Percentiles rank a stretch among this genome's conserved stretches.
Conservation (phyloP, 2,797 vertebrate species). For the Parauchenoglanis ngamensis region DNA sequence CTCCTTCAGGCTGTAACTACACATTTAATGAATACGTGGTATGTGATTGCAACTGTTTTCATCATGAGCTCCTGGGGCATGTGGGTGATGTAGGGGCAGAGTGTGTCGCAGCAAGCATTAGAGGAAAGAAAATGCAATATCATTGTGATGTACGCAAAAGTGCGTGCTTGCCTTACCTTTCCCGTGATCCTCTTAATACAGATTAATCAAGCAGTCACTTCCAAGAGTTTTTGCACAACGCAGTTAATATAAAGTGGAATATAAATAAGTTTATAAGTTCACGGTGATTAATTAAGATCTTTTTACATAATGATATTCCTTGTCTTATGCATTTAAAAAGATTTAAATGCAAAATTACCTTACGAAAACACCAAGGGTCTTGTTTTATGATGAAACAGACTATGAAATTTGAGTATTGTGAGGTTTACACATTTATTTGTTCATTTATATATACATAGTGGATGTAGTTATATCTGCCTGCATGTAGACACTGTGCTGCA, state of each 20-base stretch:
- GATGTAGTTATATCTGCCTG: background rate
- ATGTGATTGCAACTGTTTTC: constrained; percentile 10
- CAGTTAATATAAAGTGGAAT: background rate
- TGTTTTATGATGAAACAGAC: background rate
- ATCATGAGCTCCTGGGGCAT: background rate
- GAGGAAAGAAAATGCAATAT: constrained; percentile 1
- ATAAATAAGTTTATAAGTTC: background rate
- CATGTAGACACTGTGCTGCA: background rate
- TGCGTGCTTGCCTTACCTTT: background rate
- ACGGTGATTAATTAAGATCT: background rate
- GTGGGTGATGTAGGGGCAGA: background rate
- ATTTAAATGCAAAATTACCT: background rate
- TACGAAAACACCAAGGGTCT: background rate
- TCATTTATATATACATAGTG: too few relatives aligned
- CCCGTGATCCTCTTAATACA: too few relatives aligned
- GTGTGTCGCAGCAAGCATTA: background rate
- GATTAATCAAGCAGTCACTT: background rate
- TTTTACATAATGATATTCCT: background rate
- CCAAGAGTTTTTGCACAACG: background rate
- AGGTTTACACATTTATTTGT: background rate
- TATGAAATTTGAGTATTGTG: too few relatives aligned
- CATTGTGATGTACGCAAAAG: background rate
- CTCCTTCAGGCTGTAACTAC: constrained; percentile 3
- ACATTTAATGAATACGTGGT: constrained; percentile 11
- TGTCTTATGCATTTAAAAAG: background rate